These are phyloP conservation scores for Elephantulus edwardii DNA, from an alignment of 2,113 vertebrate species.

Conservation along the genomic window DNA sequence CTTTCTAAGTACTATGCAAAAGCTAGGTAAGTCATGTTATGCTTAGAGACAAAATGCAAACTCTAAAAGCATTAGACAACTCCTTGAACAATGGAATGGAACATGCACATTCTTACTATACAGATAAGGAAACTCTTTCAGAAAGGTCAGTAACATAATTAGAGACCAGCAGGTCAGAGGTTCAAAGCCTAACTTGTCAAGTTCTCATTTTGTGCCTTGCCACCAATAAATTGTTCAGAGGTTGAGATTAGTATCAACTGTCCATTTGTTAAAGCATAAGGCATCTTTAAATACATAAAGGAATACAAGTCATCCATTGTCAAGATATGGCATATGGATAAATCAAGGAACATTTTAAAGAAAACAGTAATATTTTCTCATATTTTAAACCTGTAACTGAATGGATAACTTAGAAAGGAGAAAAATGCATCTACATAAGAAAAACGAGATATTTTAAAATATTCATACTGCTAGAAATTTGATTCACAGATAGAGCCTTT, in stretches of 20 bases:
- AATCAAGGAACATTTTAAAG: too few species aligned
- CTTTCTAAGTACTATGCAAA: too few species aligned
- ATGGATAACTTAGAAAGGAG: too few species aligned
- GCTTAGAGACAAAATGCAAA: neutral
- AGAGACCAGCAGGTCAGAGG: rapidly evolving
- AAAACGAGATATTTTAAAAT: too few species aligned
- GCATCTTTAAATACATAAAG: neutral
- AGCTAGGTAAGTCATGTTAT: neutral
- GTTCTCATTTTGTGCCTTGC: neutral
- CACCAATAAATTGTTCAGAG: neutral
- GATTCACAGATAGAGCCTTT: neutral
- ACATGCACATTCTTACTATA: neutral
- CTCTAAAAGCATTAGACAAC: neutral
- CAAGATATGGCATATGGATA: rapidly evolving
- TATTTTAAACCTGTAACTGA: too few species aligned
- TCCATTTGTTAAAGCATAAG: neutral
- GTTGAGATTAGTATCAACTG: neutral
- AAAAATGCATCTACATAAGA: too few species aligned
- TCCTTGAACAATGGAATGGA: neutral
- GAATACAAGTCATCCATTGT: neutral
- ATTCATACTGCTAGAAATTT: too few species aligned
- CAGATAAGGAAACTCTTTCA: neutral
- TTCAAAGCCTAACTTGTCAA: neutral
- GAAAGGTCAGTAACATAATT: rapidly evolving
- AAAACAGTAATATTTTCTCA: too few species aligned